Evolutionary conservation across 2,113 vertebrate species (phyloP).

Genomic region (Rhinopomastus cyanomelas): DNA sequence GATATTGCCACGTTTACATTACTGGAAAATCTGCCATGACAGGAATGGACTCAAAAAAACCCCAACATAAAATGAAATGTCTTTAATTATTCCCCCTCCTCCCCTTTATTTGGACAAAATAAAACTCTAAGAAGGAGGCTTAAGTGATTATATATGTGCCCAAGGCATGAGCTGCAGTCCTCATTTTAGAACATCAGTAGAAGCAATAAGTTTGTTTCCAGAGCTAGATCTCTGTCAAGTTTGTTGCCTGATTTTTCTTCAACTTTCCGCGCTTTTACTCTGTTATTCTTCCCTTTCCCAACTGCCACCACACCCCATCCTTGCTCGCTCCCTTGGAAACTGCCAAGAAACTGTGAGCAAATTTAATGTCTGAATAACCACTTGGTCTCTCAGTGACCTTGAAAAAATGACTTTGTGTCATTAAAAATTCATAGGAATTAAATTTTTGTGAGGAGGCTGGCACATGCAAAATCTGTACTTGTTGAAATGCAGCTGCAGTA

Average conservation of each 20-base stretch:
- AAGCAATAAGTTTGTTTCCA: neutral
- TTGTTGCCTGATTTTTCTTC: neutral
- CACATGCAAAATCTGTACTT: conserved; percentile 74
- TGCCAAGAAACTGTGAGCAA: conserved; percentile 79
- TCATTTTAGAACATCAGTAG: conserved; percentile 48
- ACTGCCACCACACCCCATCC: conserved; percentile 36
- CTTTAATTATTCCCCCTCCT: neutral
- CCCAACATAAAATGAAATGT: neutral
- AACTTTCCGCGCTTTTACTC: conserved; percentile 11
- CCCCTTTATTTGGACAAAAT: neutral
- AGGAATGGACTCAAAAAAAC: conserved; percentile 2
- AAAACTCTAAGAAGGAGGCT: neutral
- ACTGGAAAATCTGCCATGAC: conserved; percentile 41
- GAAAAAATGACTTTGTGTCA: conserved; percentile 79
- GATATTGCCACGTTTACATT: neutral
- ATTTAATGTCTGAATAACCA: conserved; percentile 82
- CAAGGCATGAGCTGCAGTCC: conserved; percentile 44
- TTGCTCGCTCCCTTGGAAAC: conserved; percentile 68
- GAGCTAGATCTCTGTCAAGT: conserved; percentile 31
- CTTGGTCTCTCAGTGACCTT: conserved; percentile 78
- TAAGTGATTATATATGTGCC: neutral
- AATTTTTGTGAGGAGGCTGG: conserved; percentile 74
- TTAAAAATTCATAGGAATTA: conserved; percentile 83
- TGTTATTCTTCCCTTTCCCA: conserved; percentile 5
- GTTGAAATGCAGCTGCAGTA: conserved; percentile 67